Conservation (phyloP, 2,113 vertebrate genomes). For the Neoarius graeffei region DNA sequence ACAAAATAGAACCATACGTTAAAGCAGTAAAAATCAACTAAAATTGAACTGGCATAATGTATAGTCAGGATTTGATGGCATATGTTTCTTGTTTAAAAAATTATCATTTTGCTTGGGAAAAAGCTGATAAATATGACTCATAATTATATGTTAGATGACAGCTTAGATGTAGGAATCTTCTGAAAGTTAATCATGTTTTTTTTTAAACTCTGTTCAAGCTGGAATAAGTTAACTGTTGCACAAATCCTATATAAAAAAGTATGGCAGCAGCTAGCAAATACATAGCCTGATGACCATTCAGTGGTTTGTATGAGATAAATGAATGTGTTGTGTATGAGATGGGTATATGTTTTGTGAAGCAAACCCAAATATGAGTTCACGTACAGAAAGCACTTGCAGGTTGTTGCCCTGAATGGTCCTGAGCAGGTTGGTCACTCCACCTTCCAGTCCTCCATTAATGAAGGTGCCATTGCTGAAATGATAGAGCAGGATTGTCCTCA, state of each 20-base stretch:
- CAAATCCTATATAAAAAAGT: neutral
- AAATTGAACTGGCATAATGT: no score
- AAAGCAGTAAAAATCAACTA: no score
- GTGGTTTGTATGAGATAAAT: neutral
- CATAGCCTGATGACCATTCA: neutral
- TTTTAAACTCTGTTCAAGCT: neutral
- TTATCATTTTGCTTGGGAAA: no score
- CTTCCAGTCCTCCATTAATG: constrained; percentile 90
- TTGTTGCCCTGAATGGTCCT: constrained; percentile 89
- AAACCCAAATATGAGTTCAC: constrained; percentile 40
- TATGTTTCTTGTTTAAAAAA: no score
- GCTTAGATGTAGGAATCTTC: neutral
- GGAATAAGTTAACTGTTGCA: neutral
- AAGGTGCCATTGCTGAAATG: constrained; percentile 89
- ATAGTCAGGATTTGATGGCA: no score
- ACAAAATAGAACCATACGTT: no score
- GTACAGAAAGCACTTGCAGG: constrained; percentile 78
- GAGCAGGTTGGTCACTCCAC: constrained; percentile 91
- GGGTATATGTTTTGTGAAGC: neutral
- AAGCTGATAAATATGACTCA: neutral
- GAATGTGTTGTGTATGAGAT: no score
- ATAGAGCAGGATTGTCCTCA: constrained; percentile 91
- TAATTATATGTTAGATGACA: neutral
- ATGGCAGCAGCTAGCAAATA: neutral
- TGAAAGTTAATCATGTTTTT: neutral